Base-by-base conservation (phyloP, 2,797 vertebrate species). In the Gorsachius magnificus region DNA sequence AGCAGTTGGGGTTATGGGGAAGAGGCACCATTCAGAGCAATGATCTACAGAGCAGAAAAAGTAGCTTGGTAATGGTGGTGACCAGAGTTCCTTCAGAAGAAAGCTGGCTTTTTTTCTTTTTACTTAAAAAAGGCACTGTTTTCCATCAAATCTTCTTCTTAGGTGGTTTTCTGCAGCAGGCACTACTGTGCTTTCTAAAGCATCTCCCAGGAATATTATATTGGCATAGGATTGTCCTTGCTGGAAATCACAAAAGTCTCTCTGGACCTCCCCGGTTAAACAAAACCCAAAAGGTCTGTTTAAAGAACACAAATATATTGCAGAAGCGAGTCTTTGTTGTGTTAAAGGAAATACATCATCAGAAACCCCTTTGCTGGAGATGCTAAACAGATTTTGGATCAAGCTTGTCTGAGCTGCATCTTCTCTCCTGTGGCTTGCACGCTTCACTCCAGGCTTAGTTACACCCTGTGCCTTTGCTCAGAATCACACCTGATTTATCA, bases 1-100 rank as follows among this genome's bases (percentile, higher is more conserved):
- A 29, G 91, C 76, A 16, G 54, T 18, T 81, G 90, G 90, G 95
- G 89, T 95, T 85, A 65, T 8, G 54, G 53, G 90, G 81, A 92
- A 81, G 87, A 74, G 61, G 63, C 38, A 63, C 57, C 74, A 36
- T 50, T 93, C 78, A 41, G 56, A 87, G 46, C 0, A 7, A 89
- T n/a, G 68, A 84, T 80, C 90, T 28, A 0, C 12, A 43, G n/a
- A 87, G n/a, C 58, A 89, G 50, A 51, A 85, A 87, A 71, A 58
- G 71, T 9, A 57, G 92, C 28, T 69, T 11, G 31, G 14, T 16
- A 78, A 66, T 1, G 6, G 38, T 63, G 72, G 50, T 78, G 69
- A 83, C 26, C 65, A 74, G 35, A 87, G 77, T 24, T 65, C 51
- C 61, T 69, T 41, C 79, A 92, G 33, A 87, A 60, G 71, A 50